Evolutionary conservation across 1,140 invertebrate genomes (phyloP).

Genomic region (Ceratina japonica): DNA sequence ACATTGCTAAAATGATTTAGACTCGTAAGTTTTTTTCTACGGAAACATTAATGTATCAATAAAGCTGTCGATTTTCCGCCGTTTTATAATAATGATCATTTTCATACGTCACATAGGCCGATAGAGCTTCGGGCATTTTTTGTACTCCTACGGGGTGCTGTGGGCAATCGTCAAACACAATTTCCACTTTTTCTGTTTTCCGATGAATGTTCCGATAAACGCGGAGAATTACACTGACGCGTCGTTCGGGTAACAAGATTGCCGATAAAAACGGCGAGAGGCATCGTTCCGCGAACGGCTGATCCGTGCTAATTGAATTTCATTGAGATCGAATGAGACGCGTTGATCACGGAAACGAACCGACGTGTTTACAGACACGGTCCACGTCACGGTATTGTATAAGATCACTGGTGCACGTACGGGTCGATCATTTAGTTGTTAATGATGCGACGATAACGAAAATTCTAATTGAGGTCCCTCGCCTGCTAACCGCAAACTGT

Average conservation of each 20-base stretch:
- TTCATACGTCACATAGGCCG: background rate
- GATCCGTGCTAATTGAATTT: slow-evolving; percentile 19
- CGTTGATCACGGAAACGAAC: background rate
- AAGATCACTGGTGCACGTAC: background rate
- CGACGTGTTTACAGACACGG: background rate
- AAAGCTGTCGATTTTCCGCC: too few relatives aligned
- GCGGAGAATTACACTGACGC: background rate
- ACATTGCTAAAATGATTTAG: too few relatives aligned
- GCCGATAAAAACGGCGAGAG: slow-evolving; percentile 8
- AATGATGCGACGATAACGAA: background rate
- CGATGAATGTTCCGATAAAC: background rate
- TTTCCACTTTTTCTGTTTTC: too few relatives aligned
- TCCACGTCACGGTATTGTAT: background rate
- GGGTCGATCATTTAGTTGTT: background rate
- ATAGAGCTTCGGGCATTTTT: too few relatives aligned
- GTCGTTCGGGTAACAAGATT: slow-evolving; percentile 12
- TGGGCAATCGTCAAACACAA: too few relatives aligned
- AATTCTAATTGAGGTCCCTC: background rate
- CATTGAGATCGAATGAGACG: background rate
- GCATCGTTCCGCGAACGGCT: background rate
- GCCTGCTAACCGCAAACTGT: background rate
- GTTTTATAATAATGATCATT: too few relatives aligned
- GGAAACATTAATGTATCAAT: too few relatives aligned
- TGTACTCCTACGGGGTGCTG: too few relatives aligned
- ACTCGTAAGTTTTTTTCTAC: too few relatives aligned